Percentiles rank a stretch among this genome's conserved stretches.
Conservation (phyloP, 2,888 invertebrate species). For the Chymomyza amoena region DNA sequence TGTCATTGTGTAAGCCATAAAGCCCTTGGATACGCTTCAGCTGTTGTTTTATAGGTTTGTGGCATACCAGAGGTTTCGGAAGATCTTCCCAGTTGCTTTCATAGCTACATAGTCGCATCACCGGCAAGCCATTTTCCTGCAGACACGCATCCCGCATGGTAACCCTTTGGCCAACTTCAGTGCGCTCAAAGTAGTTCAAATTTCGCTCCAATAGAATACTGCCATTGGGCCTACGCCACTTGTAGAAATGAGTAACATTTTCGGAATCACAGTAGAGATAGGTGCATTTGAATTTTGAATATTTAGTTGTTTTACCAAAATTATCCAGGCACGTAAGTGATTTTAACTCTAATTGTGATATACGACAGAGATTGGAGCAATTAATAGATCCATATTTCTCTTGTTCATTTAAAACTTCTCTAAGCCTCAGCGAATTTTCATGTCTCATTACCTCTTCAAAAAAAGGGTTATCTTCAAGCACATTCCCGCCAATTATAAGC, state of each 20-base stretch:
- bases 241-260: conserved; percentile 41
- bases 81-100: conserved; percentile 80
- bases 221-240: not conserved
- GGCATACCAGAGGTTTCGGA: conserved; percentile 33
- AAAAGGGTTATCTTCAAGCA: too few species aligned
- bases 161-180: conserved; percentile 79
- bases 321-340: too few species aligned
- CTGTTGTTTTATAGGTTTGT: conserved; percentile 26
- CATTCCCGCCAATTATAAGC: too few species aligned
- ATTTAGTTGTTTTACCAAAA: too few species aligned
- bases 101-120: conserved; percentile 81
- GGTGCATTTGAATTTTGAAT: too few species aligned
- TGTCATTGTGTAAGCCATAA: not conserved
- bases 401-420: too few species aligned
- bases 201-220: conserved; percentile 10
- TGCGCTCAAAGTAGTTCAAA: conserved; percentile 44
- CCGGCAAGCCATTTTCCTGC: conserved; percentile 81
- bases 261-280: conserved; percentile 27
- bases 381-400: too few species aligned
- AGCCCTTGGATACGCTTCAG: too few species aligned
- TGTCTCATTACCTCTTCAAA: too few species aligned
- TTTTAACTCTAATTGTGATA: too few species aligned
- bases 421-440: too few species aligned
- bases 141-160: conserved; percentile 79
- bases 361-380: too few species aligned